Percentiles rank a stretch among this genome's conserved stretches.
These are phyloP conservation scores for Plutomurus gul DNA, from an alignment of 1,140 invertebrate genomes.

Conservation along the genomic window DNA sequence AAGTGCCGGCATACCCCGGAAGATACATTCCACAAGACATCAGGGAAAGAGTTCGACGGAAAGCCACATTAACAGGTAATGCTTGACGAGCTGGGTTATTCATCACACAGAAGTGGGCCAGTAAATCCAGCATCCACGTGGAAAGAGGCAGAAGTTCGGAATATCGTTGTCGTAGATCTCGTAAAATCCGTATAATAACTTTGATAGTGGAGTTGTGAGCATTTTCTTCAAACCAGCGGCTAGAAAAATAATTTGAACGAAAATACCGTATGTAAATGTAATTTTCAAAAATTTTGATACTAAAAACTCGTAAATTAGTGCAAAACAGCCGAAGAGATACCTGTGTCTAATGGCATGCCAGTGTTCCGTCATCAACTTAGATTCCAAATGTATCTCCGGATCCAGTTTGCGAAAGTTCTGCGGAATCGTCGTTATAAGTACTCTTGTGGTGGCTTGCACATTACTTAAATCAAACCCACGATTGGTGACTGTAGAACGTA, in stretches of 20 bases:
- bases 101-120: slow-evolving; percentile 96
- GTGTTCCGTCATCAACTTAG: slow-evolving; percentile 83
- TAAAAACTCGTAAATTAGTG: no score
- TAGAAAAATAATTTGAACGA: slow-evolving; percentile 52
- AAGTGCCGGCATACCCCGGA: slow-evolving; percentile 76
- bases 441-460: slow-evolving; percentile 78
- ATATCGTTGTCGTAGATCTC: slow-evolving; percentile 87
- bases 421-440: slow-evolving; percentile 91
- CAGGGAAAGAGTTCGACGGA: slow-evolving; percentile 84
- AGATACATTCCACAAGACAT: slow-evolving; percentile 87
- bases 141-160: slow-evolving; percentile 86
- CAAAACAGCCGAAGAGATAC: slow-evolving; percentile 47
- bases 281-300: no score
- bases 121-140: slow-evolving; percentile 94
- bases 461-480: slow-evolving; percentile 51
- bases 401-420: slow-evolving; percentile 92
- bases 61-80: slow-evolving; percentile 87
- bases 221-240: slow-evolving; percentile 98
- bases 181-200: slow-evolving; percentile 87
- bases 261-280: not conserved
- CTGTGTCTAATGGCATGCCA: slow-evolving; percentile 90
- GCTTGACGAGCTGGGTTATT: slow-evolving; percentile 93
- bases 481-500: slow-evolving; percentile 41
- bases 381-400: slow-evolving; percentile 85
- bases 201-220: slow-evolving; percentile 97